A percentile compares a stretch with the other conserved stretches of the same genome.
Evolutionary conservation across 2,113 vertebrate species (phyloP).

Genomic region (Oncorhynchus nerka): DNA sequence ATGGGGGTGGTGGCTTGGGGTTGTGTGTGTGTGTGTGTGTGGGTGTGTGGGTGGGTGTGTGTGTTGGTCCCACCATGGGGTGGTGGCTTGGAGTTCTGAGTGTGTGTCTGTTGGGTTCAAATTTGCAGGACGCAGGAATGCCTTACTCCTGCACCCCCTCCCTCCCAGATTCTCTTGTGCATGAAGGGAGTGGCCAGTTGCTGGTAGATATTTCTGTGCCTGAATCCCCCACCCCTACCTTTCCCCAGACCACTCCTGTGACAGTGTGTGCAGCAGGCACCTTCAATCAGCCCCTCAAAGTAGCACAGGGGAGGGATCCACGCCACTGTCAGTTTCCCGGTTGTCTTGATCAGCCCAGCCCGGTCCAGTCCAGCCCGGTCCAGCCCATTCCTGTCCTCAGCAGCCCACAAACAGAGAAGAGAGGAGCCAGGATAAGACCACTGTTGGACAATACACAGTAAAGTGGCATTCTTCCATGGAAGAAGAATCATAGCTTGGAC

Average conservation of each 20-base stretch:
- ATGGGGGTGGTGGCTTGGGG: background rate
- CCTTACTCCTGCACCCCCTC: constrained; percentile 45
- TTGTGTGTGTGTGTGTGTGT: no score
- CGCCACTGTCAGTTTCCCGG: constrained; percentile 51
- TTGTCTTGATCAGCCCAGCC: constrained; percentile 34
- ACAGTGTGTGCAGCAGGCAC: constrained; percentile 59
- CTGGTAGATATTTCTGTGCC: constrained; percentile 68
- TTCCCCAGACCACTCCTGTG: constrained; percentile 54
- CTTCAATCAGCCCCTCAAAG: constrained; percentile 86
- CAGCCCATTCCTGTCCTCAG: background rate
- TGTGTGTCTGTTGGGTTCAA: constrained; percentile 21
- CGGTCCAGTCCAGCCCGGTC: background rate
- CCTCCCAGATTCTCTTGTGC: constrained; percentile 56
- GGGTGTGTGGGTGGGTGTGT: no score
- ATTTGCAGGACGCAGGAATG: constrained; percentile 19
- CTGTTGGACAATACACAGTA: background rate
- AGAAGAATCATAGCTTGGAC: background rate
- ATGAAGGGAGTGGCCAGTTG: constrained; percentile 62
- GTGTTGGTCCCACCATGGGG: background rate
- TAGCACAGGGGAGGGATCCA: constrained; percentile 75
- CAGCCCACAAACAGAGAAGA: constrained; percentile 32
- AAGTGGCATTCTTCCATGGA: background rate
- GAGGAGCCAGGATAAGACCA: constrained; percentile 19
- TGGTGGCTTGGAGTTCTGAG: no score
- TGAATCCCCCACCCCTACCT: constrained; percentile 38